These are phyloP conservation scores for Sesia bembeciformis DNA, from an alignment of 2,888 invertebrate genomes.

Conservation along the genomic window DNA sequence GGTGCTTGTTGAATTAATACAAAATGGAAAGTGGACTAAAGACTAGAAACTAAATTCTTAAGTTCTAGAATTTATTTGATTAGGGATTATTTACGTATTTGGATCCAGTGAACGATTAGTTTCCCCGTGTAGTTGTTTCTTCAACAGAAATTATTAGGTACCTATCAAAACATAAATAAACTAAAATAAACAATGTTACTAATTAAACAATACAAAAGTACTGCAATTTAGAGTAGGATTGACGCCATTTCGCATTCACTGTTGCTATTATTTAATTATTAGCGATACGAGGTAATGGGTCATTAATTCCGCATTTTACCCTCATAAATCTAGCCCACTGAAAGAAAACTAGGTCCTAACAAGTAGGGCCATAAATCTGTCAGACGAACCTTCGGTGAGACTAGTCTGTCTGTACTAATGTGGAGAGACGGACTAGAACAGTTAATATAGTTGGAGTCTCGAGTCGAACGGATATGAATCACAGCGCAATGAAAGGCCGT, in stretches of 20 bases:
- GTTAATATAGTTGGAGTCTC: slow-evolving; percentile 17
- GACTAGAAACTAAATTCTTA: too few species aligned
- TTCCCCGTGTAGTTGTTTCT: too few species aligned
- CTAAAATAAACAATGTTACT: too few species aligned
- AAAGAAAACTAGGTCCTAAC: neutral
- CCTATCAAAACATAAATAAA: too few species aligned
- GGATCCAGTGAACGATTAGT: too few species aligned
- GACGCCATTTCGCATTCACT: neutral
- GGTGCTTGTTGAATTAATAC: too few species aligned
- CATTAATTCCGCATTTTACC: neutral
- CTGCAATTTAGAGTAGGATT: too few species aligned
- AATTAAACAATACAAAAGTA: too few species aligned
- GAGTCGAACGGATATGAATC: slow-evolving; percentile 45
- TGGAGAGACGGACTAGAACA: neutral
- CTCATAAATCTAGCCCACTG: neutral
- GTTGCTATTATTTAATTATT: neutral
- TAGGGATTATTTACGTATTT: too few species aligned
- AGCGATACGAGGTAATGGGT: neutral
- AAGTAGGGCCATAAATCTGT: slow-evolving; percentile 2
- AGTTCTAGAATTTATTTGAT: too few species aligned
- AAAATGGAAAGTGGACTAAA: too few species aligned
- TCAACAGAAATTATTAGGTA: too few species aligned
- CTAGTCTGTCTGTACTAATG: slow-evolving; percentile 3
- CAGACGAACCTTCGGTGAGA: slow-evolving; percentile 12
- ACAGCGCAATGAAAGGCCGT: slow-evolving; percentile 55